Base-by-base conservation (phyloP, 37 sponge, comb jelly and placozoan genomes). In the Petrosia ficiformis region DNA sequence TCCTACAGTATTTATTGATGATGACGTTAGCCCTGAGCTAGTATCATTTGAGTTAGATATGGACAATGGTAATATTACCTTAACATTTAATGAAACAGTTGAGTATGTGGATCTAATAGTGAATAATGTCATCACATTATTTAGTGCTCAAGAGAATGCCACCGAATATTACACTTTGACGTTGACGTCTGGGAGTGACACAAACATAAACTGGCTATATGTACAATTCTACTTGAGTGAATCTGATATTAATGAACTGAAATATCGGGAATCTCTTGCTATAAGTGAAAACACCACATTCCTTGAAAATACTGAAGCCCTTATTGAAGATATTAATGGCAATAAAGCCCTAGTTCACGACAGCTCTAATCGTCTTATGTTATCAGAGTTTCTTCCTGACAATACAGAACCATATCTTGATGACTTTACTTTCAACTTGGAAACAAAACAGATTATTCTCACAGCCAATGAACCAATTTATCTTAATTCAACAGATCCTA, bases 61-160 rank as follows among this genome's bases (percentile, higher is more conserved):
- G 65, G 81, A 95, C 75, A 79, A 65, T 60, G 88, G 84, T 6
- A 83, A 86, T 65, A 81, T 95, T 32, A 66, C 81, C 29, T 67
- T 95, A 25, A 95, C 96, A 24, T 95, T 95, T 43, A 80, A 95
- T 65, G 96, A 95, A 54, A 88, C 90, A 43, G 70, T 95, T 30
- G 21, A 32, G 0, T 57, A 57, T 26, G 31, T 48, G 21, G 79
- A 80, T 58, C 81, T 95, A 44, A n/a, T n/a, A n/a, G 28, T 39
- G 37, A 58, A 81, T 25, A 29, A 59, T 24, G 65, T 71, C 4
- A 85, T 95, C 19, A 92, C 96, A 6, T 73, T 95, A 33, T 80
- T 61, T 40, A 73, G 65, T 75, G 48, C 41, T 52, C 72, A 57
- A 34, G 60, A 71, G 1, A 95, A 95, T 76, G 83, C 67, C 1